Evolutionary conservation across 2,888 invertebrate genomes (phyloP), one percentile per base, ranked within the genome.

Genomic region (Agrenia bidenticulata): DNA sequence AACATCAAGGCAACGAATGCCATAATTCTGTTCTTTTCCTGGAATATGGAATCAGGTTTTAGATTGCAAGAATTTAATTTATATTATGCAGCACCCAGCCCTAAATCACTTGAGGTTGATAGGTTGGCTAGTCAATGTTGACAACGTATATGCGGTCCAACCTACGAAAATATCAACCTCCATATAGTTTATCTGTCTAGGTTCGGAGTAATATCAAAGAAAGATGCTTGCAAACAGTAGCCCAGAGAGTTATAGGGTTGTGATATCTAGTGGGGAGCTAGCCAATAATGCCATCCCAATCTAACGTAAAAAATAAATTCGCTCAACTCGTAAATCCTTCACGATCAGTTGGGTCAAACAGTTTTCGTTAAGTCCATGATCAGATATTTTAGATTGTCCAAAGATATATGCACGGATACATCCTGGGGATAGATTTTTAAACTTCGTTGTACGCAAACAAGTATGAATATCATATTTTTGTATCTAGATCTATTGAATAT

Each of bases 261-360:
- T 17, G 32, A 54, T 54, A 27, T 27, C 15, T 26, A 54, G 26
- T 54, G 54, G 26, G 54, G 54, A n/a, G n/a, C 54, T 26, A 54
- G 54, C 32, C 54, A 54, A 54, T 54, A 54, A 54, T 54, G n/a
- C 54, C 27, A 26, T n/a, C 19, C 32, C 54, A 54, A 54, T 54
- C 54, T 54, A 15, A 54, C 26, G 27, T 27, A 54, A 27, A 32
- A 26, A 54, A 54, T 54, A 54, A 54, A 54, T 54, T 27, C 54
- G 9, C 11, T 32, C 11, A n/a, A 54, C 27, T 54, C 27, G 26
- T 27, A 54, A 51, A 54, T 54, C 54, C 26, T 54, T 54, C 54
- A 51, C 51, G 51, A 51, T 51, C 51, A 51, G 51, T 51, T 51
- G 19, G 51, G 51, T 51, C 51, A 54, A 54, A 54, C 54, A n/a